Evolutionary conservation across 2,113 vertebrate genomes (phyloP).

Genomic region (Lates calcarifer): DNA sequence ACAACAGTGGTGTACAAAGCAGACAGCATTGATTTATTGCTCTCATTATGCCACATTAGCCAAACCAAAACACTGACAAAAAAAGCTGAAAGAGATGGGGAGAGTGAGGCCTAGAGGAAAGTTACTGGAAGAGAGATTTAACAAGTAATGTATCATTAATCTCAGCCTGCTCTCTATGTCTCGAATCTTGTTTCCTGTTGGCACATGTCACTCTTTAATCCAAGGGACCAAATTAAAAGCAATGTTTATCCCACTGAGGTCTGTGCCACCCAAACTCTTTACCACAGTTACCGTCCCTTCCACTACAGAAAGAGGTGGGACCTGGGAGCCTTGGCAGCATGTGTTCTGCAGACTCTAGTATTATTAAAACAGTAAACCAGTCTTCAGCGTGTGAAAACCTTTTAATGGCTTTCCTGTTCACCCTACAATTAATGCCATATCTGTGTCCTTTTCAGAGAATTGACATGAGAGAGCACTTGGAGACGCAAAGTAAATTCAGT

Average conservation of each 20-base stretch:
- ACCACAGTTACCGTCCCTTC: slow-evolving; percentile 59
- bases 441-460: background rate
- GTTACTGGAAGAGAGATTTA: slow-evolving; percentile 44
- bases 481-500: background rate
- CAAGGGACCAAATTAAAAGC: slow-evolving; percentile 74
- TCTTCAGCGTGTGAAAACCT: background rate
- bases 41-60: slow-evolving; percentile 64
- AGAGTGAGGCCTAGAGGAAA: slow-evolving; percentile 40
- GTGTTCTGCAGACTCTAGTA: slow-evolving; percentile 28
- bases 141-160: slow-evolving; percentile 57
- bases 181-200: slow-evolving; percentile 60
- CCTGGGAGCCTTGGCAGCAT: slow-evolving; percentile 31
- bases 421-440: background rate
- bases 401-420: background rate
- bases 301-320: slow-evolving; percentile 27
- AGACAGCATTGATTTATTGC: slow-evolving; percentile 56
- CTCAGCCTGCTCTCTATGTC: slow-evolving; percentile 43
- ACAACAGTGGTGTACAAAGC: slow-evolving; percentile 15
- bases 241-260: slow-evolving; percentile 36
- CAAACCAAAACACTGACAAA: slow-evolving; percentile 44
- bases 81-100: slow-evolving; percentile 25
- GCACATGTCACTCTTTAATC: slow-evolving; percentile 70
- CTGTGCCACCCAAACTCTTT: slow-evolving; percentile 68
- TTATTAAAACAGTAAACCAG: background rate
- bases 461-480: background rate